Evolutionary conservation across 2,113 vertebrate genomes (phyloP), one percentile per base, ranked within the genome.

Genomic region (Terrapene triunguis): DNA sequence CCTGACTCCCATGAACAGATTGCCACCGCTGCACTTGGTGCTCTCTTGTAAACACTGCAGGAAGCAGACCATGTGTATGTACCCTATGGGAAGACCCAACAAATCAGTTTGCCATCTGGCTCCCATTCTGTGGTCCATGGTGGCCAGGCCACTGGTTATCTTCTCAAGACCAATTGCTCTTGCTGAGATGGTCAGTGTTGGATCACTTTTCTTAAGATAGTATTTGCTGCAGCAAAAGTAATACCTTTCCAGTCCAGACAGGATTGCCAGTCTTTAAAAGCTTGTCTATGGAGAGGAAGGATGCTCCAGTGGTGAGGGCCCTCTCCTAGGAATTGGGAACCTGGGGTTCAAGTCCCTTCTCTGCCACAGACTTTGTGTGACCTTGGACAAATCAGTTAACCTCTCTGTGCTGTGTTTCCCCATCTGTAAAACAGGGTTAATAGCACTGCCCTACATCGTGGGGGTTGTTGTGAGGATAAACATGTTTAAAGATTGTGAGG

Each of bases 401-500:
- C 51, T 57, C 47, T 86, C 29, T 50, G 5, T 22, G 13, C 62
- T 50, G 74, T 0, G 0, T 25, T n/a, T 93, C 54, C 62, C 50
- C 14, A 21, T 48, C 14, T 69, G n/a, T 55, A 62, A 82, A 32
- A 17, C 54, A 22, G 44, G 25, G 91, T 24, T 47, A 44, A 17
- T 85, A 88, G 2, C 44, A 0, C 24, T 65, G 57, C 32, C 5
- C 7, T 51, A 1, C 62, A 86, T 87, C 24, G 51, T 21, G 19
- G 1, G 1, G 1, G 50, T 5, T 42, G 6, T 78, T 47, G 72
- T 76, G 74, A 47, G 25, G 38, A 47, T 78, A 78, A 78, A 8
- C 12, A 4, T 4, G 6, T 38, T 32, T 72, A 72, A 72, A 0
- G 0, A 35, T 93, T 48, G 35, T 80, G 62, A 16, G 32, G 21